Evolutionary conservation across 1,140 invertebrate genomes (phyloP), one percentile per base, ranked within the genome.

Genomic region (Procambarus virginalis): DNA sequence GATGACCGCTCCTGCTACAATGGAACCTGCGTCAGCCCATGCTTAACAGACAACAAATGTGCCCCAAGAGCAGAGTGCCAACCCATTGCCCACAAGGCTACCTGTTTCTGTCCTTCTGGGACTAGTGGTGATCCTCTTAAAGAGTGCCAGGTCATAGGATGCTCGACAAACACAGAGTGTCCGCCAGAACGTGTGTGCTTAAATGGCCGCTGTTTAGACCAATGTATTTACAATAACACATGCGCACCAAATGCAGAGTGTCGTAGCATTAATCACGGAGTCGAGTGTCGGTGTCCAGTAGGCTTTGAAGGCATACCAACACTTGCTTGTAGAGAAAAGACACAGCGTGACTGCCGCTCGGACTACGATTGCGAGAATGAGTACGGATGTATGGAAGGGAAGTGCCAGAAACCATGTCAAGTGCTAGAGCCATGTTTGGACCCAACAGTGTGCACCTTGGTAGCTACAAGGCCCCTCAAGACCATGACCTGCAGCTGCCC

Each of bases 21-120:
- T 20, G 96, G 96, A 48, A 96, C 97, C 92, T 98, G 97, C 93
- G 94, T 98, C 17, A 97, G 96, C 93, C 97, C 97, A 6, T 98
- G 97, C 93, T 93, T 97, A 49, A 93, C 96, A 58, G 95, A 96
- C 86, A 96, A 97, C 93, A 96, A 96, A 1, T 98, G 97, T 93
- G 96, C 97, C 0, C 95, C 96, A 51, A 97, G 96, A 92, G 97
- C 97, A 0, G 96, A 97, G 93, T 98, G 97, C 93, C 97, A 95
- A 86, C 97, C 93, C 2, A 68, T 84, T 48, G 91, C 92, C 64
- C 93, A 93, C 88, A 86, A 91, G 10, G 87, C 93, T 2, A 92
- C 86, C 34, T 94, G 93, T 73, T 82, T 90, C 14, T 94, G 93
- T 81, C 93, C 92, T 22, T 81, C 90, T 79, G 93, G 93, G 9